These are phyloP conservation scores for Percina caprodes DNA, from an alignment of 2,113 vertebrate species.

Conservation along the genomic window DNA sequence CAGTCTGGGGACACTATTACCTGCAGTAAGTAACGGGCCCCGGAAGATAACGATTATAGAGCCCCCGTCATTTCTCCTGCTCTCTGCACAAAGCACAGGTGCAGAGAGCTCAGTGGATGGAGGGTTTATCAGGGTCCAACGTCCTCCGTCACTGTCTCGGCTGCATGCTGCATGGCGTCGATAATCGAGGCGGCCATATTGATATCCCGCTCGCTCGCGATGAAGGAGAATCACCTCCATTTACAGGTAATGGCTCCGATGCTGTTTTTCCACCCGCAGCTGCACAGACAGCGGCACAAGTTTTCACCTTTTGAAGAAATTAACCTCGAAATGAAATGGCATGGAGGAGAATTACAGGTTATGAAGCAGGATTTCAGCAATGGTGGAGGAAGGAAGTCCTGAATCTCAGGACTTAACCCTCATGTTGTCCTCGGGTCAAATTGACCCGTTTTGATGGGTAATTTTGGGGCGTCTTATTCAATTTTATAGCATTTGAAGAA, in stretches of 20 bases:
- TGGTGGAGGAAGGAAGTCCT: too few relatives aligned
- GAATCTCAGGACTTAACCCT: too few relatives aligned
- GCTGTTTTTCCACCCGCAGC: too few relatives aligned
- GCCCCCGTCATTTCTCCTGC: slow-evolving; percentile 50
- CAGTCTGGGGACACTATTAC: slow-evolving; percentile 65
- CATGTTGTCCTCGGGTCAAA: too few relatives aligned
- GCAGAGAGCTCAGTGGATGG: slow-evolving; percentile 23
- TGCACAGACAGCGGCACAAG: too few relatives aligned
- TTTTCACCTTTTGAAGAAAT: too few relatives aligned
- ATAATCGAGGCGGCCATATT: slow-evolving; percentile 64
- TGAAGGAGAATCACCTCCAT: slow-evolving; percentile 50
- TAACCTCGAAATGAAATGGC: too few relatives aligned
- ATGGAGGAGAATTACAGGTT: too few relatives aligned
- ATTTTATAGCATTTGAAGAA: too few relatives aligned
- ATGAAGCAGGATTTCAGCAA: too few relatives aligned
- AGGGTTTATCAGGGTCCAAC: slow-evolving; percentile 14
- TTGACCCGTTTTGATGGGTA: too few relatives aligned
- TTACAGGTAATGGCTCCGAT: slow-evolving; percentile 44
- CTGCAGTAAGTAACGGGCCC: slow-evolving; percentile 51
- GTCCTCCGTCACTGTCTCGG: slow-evolving; percentile 34
- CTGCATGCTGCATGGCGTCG: slow-evolving; percentile 14
- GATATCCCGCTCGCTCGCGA: slow-evolving; percentile 47
- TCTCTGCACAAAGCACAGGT: slow-evolving; percentile 20
- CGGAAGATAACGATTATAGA: slow-evolving; percentile 55
- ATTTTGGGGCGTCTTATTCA: too few relatives aligned